Evolutionary conservation across 2,113 vertebrate species (phyloP), one percentile per base, ranked within the genome.

Genomic region (Fregetta grallaria): DNA sequence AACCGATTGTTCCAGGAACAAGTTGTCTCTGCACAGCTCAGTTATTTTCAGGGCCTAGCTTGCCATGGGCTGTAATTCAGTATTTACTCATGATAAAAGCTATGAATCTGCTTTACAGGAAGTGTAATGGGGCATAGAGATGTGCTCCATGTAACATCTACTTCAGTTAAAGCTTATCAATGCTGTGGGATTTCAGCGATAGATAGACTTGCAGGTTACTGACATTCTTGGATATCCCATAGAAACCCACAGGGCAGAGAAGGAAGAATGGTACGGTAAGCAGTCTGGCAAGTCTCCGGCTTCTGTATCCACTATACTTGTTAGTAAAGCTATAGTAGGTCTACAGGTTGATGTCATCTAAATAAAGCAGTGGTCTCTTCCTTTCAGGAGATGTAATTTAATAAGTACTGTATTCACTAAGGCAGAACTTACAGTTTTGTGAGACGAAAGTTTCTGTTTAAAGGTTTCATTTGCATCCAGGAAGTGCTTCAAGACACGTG

Each of bases 1-100:
- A 94, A 88, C 50, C 44, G 30, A 76, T 73, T 91, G 94, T 92
- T 96, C 91, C 80, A 95, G 86, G 74, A 95, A 96, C 70, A 92
- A 91, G 53, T 14, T 92, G 77, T 94, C 84, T 94, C 66, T 5
- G 17, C 80, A 91, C 26, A 95, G 50, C 73, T 91, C 83, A n/a
- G 70, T 87, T 96, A 91, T 91, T 92, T 95, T 96, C 96, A 92
- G 62, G 91, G 62, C 84, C 80, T 58, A 40, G 66, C 74, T 79
- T 94, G 92, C 73, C 83, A 91, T 34, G 44, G 83, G 58, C 86
- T 73, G 61, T 56, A 97, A 79, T 72, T 92, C 92, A 87, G 86
- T 88, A 91, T 92, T 96, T 94, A 84, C 42, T 94, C 38, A 91
- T 0, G 15, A 92, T 94, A 82, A 82, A 94, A 95, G 42, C 81